Base-by-base conservation (phyloP, 2,888 invertebrate genomes). In the Ypsolopha sequella region DNA sequence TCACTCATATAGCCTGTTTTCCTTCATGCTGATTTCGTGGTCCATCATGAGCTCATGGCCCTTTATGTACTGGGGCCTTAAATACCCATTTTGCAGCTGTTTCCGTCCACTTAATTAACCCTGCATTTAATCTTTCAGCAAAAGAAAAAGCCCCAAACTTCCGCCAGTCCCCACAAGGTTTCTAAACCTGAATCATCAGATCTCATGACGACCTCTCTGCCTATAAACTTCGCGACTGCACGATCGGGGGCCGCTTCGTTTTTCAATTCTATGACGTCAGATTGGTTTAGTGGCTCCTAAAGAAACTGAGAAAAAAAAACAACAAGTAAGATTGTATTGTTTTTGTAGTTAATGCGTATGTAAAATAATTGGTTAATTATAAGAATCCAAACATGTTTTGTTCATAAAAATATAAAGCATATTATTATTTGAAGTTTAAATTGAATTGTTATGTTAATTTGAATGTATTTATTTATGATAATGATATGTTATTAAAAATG, bases 181-280 rank as follows among this genome's bases (percentile, higher is more conserved):
- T 65, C 76, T 0, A 69, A 67, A 35, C 63, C 74, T 0, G 85
- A 84, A 10, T 71, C 81, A 52, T 73, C 82, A 0, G 85, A 84
- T 2, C 56, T 82, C 36, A 81, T 85, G 84, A 65, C 76, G 1
- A 72, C 60, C 41, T 85, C 86, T 0, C 49, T 86, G 44, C 85
- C 85, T 0, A 74, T 85, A 48, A 85, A 85, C 64, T 82, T 86
- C 53, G 84, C 90, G 1, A 85, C 89, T 45, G 89, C 91, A 0
- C 90, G 93, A 57, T 93, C 93, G 11, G 91, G 93, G 10, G 93
- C 94, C 0, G 92, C 93, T 0, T 92, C 94, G 0, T 91, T 95
- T 76, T 94, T 95, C 72, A 94, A 92, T 51, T 92, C 92, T 3
- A 92, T 94, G 90, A 92, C 94, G 7, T 91, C 92, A 8, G 94